Evolutionary conservation across 1,140 invertebrate species (phyloP).

Genomic region (Copidosoma floridanum): DNA sequence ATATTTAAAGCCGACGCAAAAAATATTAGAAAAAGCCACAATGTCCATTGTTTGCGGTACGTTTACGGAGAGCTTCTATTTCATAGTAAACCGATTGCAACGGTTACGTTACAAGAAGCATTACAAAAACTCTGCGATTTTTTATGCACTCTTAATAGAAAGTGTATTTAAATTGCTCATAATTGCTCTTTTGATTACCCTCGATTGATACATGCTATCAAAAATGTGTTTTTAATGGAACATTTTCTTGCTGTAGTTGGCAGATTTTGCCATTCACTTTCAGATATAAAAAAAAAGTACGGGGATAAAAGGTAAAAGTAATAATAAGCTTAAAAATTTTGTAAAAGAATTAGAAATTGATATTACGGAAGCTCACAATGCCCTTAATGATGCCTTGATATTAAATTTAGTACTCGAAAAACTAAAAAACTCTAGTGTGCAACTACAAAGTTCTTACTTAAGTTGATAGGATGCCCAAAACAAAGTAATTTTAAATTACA

Average conservation of each 20-base stretch:
- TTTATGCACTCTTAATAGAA: constrained; percentile 13
- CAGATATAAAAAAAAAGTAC: constrained; percentile 11
- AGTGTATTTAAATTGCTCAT: constrained; percentile 19
- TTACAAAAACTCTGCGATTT: constrained; percentile 19
- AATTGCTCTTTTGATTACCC: constrained; percentile 24
- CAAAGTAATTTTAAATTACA: too few relatives aligned
- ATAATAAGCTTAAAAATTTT: constrained; percentile 19
- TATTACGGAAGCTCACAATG: constrained; percentile 17
- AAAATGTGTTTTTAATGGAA: constrained; percentile 9
- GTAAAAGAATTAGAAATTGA: constrained; percentile 7
- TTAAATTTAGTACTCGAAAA: too few relatives aligned
- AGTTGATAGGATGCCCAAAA: too few relatives aligned
- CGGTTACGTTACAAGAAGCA: constrained; percentile 15
- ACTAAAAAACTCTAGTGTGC: background rate
- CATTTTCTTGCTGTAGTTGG: constrained; percentile 16
- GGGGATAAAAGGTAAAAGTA: constrained; percentile 7
- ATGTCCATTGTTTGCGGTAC: constrained; percentile 10
- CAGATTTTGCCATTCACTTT: constrained; percentile 21
- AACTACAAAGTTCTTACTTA: background rate
- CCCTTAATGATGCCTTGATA: too few relatives aligned
- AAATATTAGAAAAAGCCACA: constrained; percentile 16
- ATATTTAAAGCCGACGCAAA: constrained; percentile 21
- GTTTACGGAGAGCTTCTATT: constrained; percentile 2
- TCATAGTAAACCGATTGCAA: constrained; percentile 1
- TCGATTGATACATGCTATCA: constrained; percentile 9